Evolutionary conservation across 1,140 invertebrate genomes (phyloP).

Genomic region (Hylaeus volcanicus): DNA sequence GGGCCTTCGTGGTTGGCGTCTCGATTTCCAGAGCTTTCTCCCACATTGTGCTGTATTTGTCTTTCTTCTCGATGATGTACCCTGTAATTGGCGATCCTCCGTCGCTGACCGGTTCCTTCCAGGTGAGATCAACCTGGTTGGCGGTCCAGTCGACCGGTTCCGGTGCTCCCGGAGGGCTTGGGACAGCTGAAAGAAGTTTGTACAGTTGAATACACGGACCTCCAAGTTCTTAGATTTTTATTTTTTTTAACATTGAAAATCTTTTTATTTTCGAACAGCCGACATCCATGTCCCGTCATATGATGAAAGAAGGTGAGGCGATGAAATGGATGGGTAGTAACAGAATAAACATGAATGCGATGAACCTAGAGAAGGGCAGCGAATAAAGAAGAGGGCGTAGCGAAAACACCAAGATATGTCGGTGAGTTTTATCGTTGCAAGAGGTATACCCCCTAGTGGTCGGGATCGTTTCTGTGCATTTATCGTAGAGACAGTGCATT

Average conservation of each 20-base stretch:
- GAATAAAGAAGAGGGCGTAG: too few relatives aligned
- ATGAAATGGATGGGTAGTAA: too few relatives aligned
- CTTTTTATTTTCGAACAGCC: too few relatives aligned
- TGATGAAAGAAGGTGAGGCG: too few relatives aligned
- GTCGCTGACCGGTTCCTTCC: constrained; percentile 90
- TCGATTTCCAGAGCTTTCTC: constrained; percentile 93
- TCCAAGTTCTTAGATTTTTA: neutral
- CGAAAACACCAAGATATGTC: too few relatives aligned
- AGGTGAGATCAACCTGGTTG: constrained; percentile 93
- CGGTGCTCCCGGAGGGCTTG: constrained; percentile 91
- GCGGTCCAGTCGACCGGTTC: constrained; percentile 95
- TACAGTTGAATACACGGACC: neutral
- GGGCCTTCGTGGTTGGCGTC: constrained; percentile 85
- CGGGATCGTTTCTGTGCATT: too few relatives aligned
- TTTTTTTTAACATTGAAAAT: neutral
- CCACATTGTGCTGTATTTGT: constrained; percentile 96
- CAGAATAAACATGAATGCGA: too few relatives aligned
- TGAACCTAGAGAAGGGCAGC: too few relatives aligned
- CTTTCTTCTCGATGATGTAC: constrained; percentile 98
- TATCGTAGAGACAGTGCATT: too few relatives aligned
- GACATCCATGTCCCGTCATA: too few relatives aligned
- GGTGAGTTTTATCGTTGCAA: too few relatives aligned
- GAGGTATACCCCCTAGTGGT: too few relatives aligned
- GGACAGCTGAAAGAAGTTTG: constrained; percentile 82
- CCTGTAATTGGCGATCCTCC: constrained; percentile 95